Evolutionary conservation across 2,888 invertebrate genomes (phyloP).

Genomic region (Lasius fuliginosus): DNA sequence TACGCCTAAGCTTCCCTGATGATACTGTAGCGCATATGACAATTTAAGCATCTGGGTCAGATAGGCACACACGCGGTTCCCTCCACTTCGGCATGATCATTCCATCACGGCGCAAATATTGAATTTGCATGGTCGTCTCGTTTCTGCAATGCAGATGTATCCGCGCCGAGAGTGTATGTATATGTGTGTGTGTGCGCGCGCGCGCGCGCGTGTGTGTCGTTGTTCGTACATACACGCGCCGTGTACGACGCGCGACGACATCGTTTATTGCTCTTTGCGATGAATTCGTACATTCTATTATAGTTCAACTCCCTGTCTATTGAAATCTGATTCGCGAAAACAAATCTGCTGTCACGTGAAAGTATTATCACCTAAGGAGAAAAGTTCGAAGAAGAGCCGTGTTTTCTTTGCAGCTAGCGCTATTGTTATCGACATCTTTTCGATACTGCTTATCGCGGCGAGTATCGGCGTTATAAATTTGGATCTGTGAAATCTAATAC

Average conservation of each 20-base stretch:
- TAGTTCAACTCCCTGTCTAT: constrained; percentile 63
- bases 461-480: constrained; percentile 18
- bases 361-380: constrained; percentile 26
- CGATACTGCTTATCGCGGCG: not conserved
- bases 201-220: constrained; percentile 15
- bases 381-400: constrained; percentile 4
- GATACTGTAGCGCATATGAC: constrained; percentile 36
- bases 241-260: constrained; percentile 41
- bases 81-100: constrained; percentile 68
- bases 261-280: constrained; percentile 66
- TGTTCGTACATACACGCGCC: constrained; percentile 37
- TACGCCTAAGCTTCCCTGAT: constrained; percentile 50
- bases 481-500: constrained; percentile 23
- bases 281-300: constrained; percentile 57
- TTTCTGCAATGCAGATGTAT: constrained; percentile 76
- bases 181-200: constrained; percentile 31
- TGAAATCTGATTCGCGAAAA: constrained; percentile 70
- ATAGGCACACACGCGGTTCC: constrained; percentile 55
- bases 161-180: constrained; percentile 56
- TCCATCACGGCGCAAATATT: constrained; percentile 74
- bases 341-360: constrained; percentile 49
- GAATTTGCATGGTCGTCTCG: constrained; percentile 77
- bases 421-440: constrained; percentile 41
- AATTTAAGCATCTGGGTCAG: constrained; percentile 66
- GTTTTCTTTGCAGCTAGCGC: not conserved